These are phyloP conservation scores for Dryadula phaetusa DNA, from an alignment of 2,888 invertebrate genomes.

Conservation along the genomic window DNA sequence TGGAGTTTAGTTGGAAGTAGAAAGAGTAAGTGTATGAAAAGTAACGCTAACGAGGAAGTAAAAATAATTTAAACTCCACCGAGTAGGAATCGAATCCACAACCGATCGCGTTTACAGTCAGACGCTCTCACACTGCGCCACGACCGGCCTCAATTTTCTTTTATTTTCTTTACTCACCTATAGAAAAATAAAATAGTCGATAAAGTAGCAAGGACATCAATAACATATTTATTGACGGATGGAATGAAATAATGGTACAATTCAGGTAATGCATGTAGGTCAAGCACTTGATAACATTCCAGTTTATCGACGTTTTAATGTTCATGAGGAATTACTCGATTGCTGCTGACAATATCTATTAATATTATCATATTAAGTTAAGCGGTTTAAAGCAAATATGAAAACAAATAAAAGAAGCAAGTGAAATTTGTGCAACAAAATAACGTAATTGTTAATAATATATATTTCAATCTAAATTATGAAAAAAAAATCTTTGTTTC, in stretches of 20 bases:
- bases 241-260: conserved; percentile 4
- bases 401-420: not conserved
- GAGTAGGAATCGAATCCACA: too few relatives aligned
- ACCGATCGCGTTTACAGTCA: too few relatives aligned
- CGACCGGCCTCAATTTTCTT: too few relatives aligned
- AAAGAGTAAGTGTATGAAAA: not conserved
- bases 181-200: not conserved
- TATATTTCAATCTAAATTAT: too few relatives aligned
- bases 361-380: not conserved
- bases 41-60: too few relatives aligned
- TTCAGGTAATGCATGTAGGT: not conserved
- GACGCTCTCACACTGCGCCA: too few relatives aligned
- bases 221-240: not conserved
- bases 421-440: not conserved
- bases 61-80: too few relatives aligned
- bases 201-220: not conserved
- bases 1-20: too few relatives aligned
- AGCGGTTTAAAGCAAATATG: not conserved
- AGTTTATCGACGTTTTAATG: conserved; percentile 19
- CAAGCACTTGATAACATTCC: conserved; percentile 17
- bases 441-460: too few relatives aligned
- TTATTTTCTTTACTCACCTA: too few relatives aligned
- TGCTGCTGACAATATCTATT: not conserved
- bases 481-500: too few relatives aligned
- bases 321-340: conserved; percentile 1